Evolutionary conservation across 2,888 invertebrate species (phyloP), one percentile per base, ranked within the genome.

Genomic region (Rhingia campestris): DNA sequence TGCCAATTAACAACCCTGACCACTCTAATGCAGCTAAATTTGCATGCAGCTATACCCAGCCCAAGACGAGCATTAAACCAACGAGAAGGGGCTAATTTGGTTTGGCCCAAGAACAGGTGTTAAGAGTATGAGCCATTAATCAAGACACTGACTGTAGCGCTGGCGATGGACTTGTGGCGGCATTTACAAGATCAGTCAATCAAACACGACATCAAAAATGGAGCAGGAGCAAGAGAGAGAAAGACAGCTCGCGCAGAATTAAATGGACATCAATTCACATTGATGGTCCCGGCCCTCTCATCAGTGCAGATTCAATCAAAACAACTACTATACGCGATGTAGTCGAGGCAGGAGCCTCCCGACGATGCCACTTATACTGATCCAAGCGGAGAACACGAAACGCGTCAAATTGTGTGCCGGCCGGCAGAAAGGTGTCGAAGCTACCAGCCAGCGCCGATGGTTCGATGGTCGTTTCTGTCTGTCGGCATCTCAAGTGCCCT

Each of bases 401-500:
- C 47, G 80, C 51, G 63, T 64, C 49, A 70, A 74, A 69, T 47
- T 56, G 69, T 43, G 63, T 69, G 51, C 67, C 2, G 33, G 72
- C 72, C 80, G 69, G 64, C 63, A 59, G 75, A 75, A 74, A 84
- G 80, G 84, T 84, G 84, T 84, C 80, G 84, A 70, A 74, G 80
- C 80, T 80, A 80, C 74, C 49, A 66, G 51, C 74, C 54, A 59
- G 51, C 45, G 32, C 59, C 61, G 51, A 43, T 41, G 53, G 63
- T 73, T 72, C 75, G 74, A 80, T 84, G 79, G 69, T 80, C 70
- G 84, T 70, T 80, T 80, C 69, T 84, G 84, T 80, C 80, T 84
- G 84, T 84, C 84, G 84, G 84, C 80, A 80, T 84, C 80, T 84
- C 84, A 80, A 84, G 84, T 84, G 80, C 74, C 75, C 80, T 84